Conservation (phyloP, 2,888 invertebrate species). For the Macropis europaea region DNA sequence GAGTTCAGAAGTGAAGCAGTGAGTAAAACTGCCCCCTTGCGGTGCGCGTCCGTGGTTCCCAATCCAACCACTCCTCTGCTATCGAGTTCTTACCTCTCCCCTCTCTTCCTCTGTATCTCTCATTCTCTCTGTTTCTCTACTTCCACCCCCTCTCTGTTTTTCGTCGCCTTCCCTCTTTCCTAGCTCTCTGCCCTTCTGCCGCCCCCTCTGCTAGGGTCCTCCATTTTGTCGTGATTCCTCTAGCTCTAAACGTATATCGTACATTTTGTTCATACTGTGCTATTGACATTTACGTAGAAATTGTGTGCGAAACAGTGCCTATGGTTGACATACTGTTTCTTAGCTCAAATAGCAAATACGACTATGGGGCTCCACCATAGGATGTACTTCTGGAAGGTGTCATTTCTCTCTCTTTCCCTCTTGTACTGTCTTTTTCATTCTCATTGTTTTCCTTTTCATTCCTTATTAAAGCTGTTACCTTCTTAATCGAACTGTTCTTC, state of each 20-base stretch:
- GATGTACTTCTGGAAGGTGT: constrained; percentile 75
- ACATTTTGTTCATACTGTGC: constrained; percentile 56
- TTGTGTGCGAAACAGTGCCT: constrained; percentile 58
- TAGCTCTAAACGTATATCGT: constrained; percentile 72
- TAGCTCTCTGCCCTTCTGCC: constrained; percentile 50
- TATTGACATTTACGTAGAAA: constrained; percentile 51
- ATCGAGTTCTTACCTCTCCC: constrained; percentile 70
- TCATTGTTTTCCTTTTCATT: constrained; percentile 38
- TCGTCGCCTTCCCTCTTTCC: constrained; percentile 59
- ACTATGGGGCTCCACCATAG: constrained; percentile 75
- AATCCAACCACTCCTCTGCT: constrained; percentile 70
- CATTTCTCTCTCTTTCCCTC: constrained; percentile 55
- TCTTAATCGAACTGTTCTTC: constrained; percentile 45
- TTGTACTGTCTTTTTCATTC: constrained; percentile 40
- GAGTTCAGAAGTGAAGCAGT: constrained; percentile 64
- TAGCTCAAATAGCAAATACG: constrained; percentile 67
- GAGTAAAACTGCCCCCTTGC: constrained; percentile 73
- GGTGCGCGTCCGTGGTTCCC: constrained; percentile 68
- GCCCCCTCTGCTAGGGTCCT: constrained; percentile 62
- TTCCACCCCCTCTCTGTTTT: constrained; percentile 41
- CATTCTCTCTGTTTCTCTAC: constrained; percentile 35
- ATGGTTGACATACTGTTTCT: constrained; percentile 71
- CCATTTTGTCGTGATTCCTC: constrained; percentile 78
- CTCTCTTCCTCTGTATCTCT: constrained; percentile 29
- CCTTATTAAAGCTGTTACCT: constrained; percentile 39